Base-by-base conservation (phyloP, 2,888 invertebrate genomes). In the Tetragonisca angustula region DNA sequence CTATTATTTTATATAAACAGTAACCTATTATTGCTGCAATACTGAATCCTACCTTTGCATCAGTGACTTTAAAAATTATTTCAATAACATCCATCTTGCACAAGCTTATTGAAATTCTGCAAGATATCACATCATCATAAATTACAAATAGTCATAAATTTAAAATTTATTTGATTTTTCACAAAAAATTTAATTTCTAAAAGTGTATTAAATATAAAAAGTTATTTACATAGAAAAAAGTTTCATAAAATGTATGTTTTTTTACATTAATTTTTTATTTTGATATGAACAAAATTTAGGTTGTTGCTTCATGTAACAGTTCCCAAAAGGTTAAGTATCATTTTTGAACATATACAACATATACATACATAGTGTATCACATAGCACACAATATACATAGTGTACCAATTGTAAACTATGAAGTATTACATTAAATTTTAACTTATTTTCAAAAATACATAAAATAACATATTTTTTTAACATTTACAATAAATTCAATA, bases 11-110 rank as follows among this genome's bases (percentile, higher is more conserved):
- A 54, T 88, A 92, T 19, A 92, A 67, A 84, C 87, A 90, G 75
- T 91, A 92, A 76, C 91, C 91, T 19, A 88, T 59, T 36, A 90
- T 24, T 77, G 86, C 78, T 21, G 90, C 87, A 24, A 90, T 77
- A 4, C 83, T 67, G 69, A 92, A 91, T 21, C 88, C 90, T 9
- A 90, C 32, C 73, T 88, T 91, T 17, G 87, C 84, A 70, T 92
- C 90, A 62, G 81, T 76, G 13, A 77, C 83, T 36, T 85, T 76
- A 6, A 88, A 43, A 77, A 90, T 27, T 27, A 80, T 73, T 54
- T 89, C 49, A 71, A 83, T 79, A 0, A 83, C 11, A 76, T 62
- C 78, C 91, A 91, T 89, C 27, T 78, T 73, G 15, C 59, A 32
- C 36, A 24, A 56, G 43, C 5, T 71, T 49, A 72, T 73, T 43